These are phyloP conservation scores for Ambastaia sidthimunki DNA, from an alignment of 2,797 vertebrate genomes.

Conservation along the genomic window DNA sequence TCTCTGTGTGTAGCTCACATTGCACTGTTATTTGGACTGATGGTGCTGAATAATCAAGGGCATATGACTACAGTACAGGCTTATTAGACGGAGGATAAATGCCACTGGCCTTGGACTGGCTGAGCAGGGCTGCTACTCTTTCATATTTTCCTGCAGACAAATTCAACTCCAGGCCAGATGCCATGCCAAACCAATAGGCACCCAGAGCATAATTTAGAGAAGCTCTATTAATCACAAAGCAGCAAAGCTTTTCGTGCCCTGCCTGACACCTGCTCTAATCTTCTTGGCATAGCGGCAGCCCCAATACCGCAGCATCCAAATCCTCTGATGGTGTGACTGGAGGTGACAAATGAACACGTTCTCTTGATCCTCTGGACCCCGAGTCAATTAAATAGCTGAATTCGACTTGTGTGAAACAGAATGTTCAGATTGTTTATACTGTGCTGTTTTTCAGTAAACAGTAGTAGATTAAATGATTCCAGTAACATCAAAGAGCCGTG, in stretches of 20 bases:
- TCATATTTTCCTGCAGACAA: constrained; percentile 71
- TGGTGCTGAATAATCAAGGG: constrained; percentile 25
- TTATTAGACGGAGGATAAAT: constrained; percentile 68
- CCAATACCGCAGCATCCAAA: constrained; percentile 57
- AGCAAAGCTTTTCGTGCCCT: constrained; percentile 46
- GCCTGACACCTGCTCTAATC: constrained; percentile 69
- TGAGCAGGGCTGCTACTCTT: constrained; percentile 59
- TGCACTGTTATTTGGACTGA: constrained; percentile 12
- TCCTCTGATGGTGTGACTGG: constrained; percentile 52
- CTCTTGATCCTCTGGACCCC: constrained; percentile 33
- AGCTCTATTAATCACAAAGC: constrained; percentile 74
- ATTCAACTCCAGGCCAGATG: constrained; percentile 62
- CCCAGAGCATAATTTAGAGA: constrained; percentile 61
- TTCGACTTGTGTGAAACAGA: constrained; percentile 5
- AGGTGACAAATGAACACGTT: constrained; percentile 26
- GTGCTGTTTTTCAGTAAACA: neutral
- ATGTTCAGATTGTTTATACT: constrained; percentile 11
- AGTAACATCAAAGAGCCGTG: constrained; percentile 5
- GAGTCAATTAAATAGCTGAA: constrained; percentile 19
- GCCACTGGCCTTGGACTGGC: constrained; percentile 62
- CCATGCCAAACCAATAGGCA: constrained; percentile 69
- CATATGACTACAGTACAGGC: constrained; percentile 3
- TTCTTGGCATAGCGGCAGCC: constrained; percentile 56
- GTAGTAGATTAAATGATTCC: constrained; percentile 1
- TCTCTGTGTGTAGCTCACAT: neutral